phyloP scores from a whole-genome alignment of 2,113 vertebrate genomes.

The Dipodomys ordii region DNA sequence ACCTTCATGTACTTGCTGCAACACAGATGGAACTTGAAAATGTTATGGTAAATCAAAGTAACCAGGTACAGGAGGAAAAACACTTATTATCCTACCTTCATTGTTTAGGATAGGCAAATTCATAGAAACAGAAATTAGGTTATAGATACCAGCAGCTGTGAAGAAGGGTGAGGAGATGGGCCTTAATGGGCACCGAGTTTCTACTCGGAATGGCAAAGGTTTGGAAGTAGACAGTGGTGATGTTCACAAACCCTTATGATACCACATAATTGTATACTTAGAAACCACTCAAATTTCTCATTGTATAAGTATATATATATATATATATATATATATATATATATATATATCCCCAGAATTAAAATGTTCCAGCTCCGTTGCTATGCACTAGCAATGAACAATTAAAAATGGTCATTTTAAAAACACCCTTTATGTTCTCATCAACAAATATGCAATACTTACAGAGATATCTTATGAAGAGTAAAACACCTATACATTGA shows the following conservation, averaged over 20 bases:
- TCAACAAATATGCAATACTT: constrained; percentile 3
- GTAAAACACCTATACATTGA: not conserved
- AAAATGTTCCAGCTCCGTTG: not conserved
- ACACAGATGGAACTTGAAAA: not conserved
- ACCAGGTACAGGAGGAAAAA: not conserved
- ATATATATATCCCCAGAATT: not conserved
- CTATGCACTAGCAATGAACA: not conserved
- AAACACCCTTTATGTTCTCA: not conserved
- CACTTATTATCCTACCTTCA: not conserved
- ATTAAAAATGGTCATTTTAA: not conserved
- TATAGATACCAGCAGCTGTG: not conserved
- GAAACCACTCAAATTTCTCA: not conserved
- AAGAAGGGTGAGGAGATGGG: not conserved
- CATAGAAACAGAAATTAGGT: not conserved
- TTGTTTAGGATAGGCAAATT: not conserved
- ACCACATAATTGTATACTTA: not conserved
- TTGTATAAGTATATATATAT: not conserved
- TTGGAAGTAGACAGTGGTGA: not conserved
- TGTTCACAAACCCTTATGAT: not conserved
- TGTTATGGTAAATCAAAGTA: not conserved
- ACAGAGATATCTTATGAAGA: not conserved
- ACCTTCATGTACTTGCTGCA: not conserved
- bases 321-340: not conserved
- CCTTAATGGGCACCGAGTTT: not conserved
- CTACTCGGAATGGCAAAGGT: not conserved